A percentile compares a stretch with the other conserved stretches of the same genome.
Conservation (phyloP, 2,888 invertebrate genomes). For the Empis stercorea region DNA sequence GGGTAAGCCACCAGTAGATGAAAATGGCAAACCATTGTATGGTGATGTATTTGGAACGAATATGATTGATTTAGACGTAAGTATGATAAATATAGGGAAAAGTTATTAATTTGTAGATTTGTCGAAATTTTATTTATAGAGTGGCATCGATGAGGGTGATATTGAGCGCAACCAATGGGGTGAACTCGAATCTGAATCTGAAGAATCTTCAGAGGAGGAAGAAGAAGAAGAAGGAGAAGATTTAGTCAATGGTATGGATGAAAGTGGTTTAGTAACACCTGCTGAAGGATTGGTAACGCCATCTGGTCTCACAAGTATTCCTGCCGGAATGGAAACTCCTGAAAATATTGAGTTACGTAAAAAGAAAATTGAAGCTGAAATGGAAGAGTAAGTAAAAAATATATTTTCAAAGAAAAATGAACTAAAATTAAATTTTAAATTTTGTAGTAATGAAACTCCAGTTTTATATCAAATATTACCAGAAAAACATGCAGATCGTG, state of each 20-base stretch:
- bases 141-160: conserved; percentile 64
- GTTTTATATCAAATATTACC: conserved; percentile 91
- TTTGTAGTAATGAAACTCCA: conserved; percentile 73
- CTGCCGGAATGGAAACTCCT: conserved; percentile 94
- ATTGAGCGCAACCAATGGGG: conserved; percentile 95
- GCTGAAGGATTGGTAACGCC: conserved; percentile 92
- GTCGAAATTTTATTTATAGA: conserved; percentile 28
- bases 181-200: conserved; percentile 79
- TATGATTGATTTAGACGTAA: conserved; percentile 56
- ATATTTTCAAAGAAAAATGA: background rate
- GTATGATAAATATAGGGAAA: too few species aligned
- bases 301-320: conserved; percentile 79
- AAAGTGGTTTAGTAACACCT: conserved; percentile 81
- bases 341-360: conserved; percentile 97
- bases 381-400: conserved; percentile 62
- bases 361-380: conserved; percentile 88
- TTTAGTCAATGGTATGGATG: conserved; percentile 46
- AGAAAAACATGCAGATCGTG: conserved; percentile 81
- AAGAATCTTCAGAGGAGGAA: conserved; percentile 47
- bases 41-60: conserved; percentile 96
- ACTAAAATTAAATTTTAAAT: background rate
- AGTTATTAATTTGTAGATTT: too few species aligned
- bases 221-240: conserved; percentile 52
- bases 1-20: conserved; percentile 99
- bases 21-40: conserved; percentile 92